Evolutionary conservation across 2,113 vertebrate genomes (phyloP).

Genomic region (Prunella fulvescens): DNA sequence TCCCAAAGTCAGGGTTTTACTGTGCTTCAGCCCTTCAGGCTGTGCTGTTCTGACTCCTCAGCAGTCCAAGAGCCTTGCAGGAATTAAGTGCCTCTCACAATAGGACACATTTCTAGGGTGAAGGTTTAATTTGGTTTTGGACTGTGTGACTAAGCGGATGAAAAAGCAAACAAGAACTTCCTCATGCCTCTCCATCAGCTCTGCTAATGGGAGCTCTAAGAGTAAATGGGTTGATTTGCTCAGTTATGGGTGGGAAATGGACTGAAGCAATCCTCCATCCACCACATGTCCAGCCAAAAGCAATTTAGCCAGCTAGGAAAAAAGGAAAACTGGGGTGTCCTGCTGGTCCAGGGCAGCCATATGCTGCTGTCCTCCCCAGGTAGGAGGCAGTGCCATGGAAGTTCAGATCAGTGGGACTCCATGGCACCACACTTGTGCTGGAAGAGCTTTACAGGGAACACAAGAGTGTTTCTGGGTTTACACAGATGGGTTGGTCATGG

Average conservation of each 20-base stretch:
- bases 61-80: background rate
- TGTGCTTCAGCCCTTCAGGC: background rate
- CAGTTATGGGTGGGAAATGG: background rate
- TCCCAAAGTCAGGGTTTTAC: background rate
- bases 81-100: slow-evolving; percentile 26
- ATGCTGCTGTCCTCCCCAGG: background rate
- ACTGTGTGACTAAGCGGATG: background rate
- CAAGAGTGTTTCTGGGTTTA: background rate
- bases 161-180: slow-evolving; percentile 33
- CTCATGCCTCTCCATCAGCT: background rate
- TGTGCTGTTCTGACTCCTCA: background rate
- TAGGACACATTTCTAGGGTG: slow-evolving; percentile 20
- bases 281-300: background rate
- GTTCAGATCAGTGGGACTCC: background rate
- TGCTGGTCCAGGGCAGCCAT: background rate
- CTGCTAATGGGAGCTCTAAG: background rate
- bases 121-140: slow-evolving; percentile 16
- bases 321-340: background rate
- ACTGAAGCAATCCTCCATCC: background rate
- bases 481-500: background rate
- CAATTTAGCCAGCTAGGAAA: background rate
- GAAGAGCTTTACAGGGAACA: background rate
- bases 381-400: background rate
- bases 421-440: background rate
- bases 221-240: background rate